A percentile compares a stretch with the other conserved stretches of the same genome.
phyloP scores from a whole-genome alignment of 2,888 invertebrate species.

The Vesta saturnalis region DNA sequence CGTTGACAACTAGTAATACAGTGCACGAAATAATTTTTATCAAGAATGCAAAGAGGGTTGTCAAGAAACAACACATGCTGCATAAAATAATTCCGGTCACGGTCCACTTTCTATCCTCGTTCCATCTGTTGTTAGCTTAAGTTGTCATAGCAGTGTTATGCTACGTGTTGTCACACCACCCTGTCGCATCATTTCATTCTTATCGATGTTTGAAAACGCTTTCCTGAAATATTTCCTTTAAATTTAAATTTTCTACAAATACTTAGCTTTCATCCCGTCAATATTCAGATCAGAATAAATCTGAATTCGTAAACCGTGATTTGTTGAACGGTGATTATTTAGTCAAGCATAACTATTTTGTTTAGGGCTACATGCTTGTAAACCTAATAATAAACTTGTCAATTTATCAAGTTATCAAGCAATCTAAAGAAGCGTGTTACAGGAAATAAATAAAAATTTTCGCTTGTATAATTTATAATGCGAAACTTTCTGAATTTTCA shows the following conservation, averaged over 20 bases:
- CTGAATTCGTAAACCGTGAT: too few species aligned
- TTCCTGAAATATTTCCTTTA: conserved; percentile 32
- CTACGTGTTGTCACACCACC: conserved; percentile 34
- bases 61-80: conserved; percentile 16
- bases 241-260: conserved; percentile 37
- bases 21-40: conserved; percentile 12
- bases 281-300: conserved; percentile 21
- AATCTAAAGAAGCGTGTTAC: too few species aligned
- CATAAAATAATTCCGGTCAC: conserved; percentile 43
- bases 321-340: too few species aligned
- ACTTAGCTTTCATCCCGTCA: conserved; percentile 25
- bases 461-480: background rate
- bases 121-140: conserved; percentile 45
- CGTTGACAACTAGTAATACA: conserved; percentile 14
- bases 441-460: background rate
- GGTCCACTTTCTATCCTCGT: conserved; percentile 47
- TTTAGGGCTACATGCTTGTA: too few species aligned
- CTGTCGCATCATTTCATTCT: conserved; percentile 31
- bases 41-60: conserved; percentile 25
- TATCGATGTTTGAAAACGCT: conserved; percentile 34
- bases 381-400: too few species aligned
- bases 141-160: conserved; percentile 35
- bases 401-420: too few species aligned
- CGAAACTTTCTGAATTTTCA: background rate
- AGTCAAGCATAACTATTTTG: too few species aligned